A percentile compares a stretch with the other conserved stretches of the same genome.
phyloP scores from a whole-genome alignment of 2,797 vertebrate species.

The Arrhamphus sclerolepis region DNA sequence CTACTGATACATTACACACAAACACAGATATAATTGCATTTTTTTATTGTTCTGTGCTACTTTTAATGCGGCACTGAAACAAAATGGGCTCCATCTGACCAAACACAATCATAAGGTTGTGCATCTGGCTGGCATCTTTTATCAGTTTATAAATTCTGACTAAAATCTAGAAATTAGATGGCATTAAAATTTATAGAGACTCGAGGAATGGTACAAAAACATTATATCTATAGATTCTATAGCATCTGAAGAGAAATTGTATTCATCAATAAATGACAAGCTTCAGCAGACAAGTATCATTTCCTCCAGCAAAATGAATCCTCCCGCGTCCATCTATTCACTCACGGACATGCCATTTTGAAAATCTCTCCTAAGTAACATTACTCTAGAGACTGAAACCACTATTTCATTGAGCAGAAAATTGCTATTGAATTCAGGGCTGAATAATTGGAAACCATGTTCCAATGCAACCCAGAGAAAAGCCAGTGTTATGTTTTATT shows the following conservation, averaged over 20 bases:
- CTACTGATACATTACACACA: conserved; percentile 80
- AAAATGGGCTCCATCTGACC: conserved; percentile 72
- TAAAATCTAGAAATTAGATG: conserved; percentile 46
- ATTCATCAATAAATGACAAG: conserved; percentile 79
- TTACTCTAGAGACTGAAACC: conserved; percentile 81
- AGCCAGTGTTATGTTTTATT: conserved; percentile 79
- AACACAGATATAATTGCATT: conserved; percentile 80
- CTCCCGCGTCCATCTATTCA: conserved; percentile 75
- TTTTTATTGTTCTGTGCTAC: conserved; percentile 73
- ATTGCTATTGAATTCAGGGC: conserved; percentile 83
- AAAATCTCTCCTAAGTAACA: conserved; percentile 78
- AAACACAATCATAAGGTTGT: conserved; percentile 58
- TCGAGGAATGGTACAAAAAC: conserved; percentile 16
- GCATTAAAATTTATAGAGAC: conserved; percentile 23
- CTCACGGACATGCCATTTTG: conserved; percentile 76
- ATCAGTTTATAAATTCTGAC: conserved; percentile 35
- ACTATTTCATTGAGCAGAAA: conserved; percentile 83
- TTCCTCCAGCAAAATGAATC: conserved; percentile 76
- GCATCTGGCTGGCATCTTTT: conserved; percentile 52
- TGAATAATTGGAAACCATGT: conserved; percentile 80
- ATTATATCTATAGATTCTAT: conserved; percentile 42
- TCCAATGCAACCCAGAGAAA: conserved; percentile 60
- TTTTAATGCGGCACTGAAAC: conserved; percentile 72
- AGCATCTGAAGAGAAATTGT: conserved; percentile 55
- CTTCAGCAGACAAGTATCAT: conserved; percentile 77